Conservation (phyloP, 1,140 invertebrate species). For the Lasioglossum baleicum region DNA sequence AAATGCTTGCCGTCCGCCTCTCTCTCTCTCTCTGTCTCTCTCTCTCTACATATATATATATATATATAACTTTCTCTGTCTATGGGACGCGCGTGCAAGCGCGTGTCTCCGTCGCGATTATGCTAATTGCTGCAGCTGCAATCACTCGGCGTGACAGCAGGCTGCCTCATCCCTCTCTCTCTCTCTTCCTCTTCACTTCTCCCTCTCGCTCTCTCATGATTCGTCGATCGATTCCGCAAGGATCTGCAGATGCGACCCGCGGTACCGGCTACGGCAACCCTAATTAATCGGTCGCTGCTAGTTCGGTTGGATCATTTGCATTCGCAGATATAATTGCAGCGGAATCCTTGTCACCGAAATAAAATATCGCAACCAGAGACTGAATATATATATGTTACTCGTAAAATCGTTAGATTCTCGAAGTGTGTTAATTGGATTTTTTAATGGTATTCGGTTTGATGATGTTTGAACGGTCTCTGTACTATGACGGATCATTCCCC, state of each 20-base stretch:
- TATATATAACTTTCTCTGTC: no score
- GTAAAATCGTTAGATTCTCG: no score
- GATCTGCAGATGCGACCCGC: slow-evolving; percentile 38
- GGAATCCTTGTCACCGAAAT: slow-evolving; percentile 19
- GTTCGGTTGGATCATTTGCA: slow-evolving; percentile 59
- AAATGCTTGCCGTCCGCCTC: slow-evolving; percentile 11
- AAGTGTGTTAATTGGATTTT: no score
- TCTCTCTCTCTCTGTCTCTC: not conserved
- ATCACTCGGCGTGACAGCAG: slow-evolving; percentile 52
- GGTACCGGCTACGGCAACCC: slow-evolving; percentile 31
- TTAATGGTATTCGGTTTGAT: no score
- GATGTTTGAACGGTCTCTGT: no score
- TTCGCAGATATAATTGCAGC: slow-evolving; percentile 53
- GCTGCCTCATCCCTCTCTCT: not conserved
- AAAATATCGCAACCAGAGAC: slow-evolving; percentile 18
- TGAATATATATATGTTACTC: no score
- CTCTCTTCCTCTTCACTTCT: not conserved
- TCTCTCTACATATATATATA: no score
- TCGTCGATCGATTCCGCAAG: slow-evolving; percentile 49
- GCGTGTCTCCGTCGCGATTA: slow-evolving; percentile 48
- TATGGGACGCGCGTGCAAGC: not conserved
- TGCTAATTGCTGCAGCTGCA: slow-evolving; percentile 59
- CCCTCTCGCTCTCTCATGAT: not conserved
- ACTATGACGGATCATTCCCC: no score
- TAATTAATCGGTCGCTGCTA: slow-evolving; percentile 62